These are phyloP conservation scores for Amphipoea lucens DNA, from an alignment of 2,888 invertebrate genomes.

Conservation along the genomic window DNA sequence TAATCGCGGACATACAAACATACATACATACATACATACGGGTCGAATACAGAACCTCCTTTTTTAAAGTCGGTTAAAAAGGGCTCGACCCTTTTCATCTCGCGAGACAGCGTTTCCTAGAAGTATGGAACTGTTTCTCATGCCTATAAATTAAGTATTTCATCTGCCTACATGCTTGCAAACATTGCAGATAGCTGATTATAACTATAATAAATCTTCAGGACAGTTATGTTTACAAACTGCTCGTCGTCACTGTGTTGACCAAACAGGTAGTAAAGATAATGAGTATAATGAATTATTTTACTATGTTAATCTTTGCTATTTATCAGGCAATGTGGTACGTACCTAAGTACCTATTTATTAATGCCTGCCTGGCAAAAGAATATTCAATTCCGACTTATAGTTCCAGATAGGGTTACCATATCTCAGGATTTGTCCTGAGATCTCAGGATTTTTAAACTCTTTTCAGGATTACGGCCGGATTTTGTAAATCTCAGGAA, in stretches of 20 bases:
- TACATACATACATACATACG: too few relatives aligned
- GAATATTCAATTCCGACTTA: too few relatives aligned
- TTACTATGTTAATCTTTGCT: background rate
- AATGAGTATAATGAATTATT: background rate
- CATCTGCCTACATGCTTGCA: background rate
- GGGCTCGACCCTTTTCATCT: too few relatives aligned
- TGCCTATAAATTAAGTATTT: background rate
- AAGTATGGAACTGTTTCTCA: background rate
- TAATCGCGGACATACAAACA: too few relatives aligned
- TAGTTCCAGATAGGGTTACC: too few relatives aligned
- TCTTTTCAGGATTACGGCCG: too few relatives aligned
- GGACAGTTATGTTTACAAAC: background rate
- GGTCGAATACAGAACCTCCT: too few relatives aligned
- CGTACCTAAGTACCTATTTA: background rate
- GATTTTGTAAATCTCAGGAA: too few relatives aligned
- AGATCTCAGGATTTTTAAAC: too few relatives aligned
- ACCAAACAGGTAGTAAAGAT: slow-evolving; percentile 8
- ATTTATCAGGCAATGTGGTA: background rate
- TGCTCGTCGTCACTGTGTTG: background rate
- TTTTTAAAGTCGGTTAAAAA: too few relatives aligned
- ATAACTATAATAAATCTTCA: background rate
- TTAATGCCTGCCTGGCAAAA: background rate
- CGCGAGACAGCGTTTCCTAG: too few relatives aligned
- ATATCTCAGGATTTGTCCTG: too few relatives aligned
- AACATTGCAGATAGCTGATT: background rate